Evolutionary conservation across 2,888 invertebrate species (phyloP).

Genomic region (Oligia fasciuncula): DNA sequence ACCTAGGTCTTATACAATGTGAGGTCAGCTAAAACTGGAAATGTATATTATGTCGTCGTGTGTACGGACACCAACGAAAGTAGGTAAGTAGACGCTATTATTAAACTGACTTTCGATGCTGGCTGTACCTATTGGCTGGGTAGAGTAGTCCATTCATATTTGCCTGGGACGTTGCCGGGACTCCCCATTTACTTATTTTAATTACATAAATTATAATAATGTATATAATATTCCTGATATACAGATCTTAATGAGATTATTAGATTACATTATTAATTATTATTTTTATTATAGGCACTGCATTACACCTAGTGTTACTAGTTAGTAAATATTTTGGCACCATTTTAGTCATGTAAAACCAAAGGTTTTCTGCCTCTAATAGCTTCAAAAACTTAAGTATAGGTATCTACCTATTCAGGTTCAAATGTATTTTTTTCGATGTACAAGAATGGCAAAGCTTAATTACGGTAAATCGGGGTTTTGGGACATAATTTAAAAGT

Average conservation of each 20-base stretch:
- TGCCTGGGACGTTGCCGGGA: background rate
- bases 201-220: constrained; percentile 50
- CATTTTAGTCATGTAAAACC: constrained; percentile 54
- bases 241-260: constrained; percentile 71
- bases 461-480: background rate
- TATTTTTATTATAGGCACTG: constrained; percentile 64
- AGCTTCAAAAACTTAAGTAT: constrained; percentile 45
- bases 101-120: background rate
- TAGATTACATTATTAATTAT: constrained; percentile 41
- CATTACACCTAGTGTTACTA: constrained; percentile 53
- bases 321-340: constrained; percentile 67
- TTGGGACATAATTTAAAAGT: background rate
- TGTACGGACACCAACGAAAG: background rate
- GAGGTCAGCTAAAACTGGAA: background rate
- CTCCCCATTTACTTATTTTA: constrained; percentile 11
- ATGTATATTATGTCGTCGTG: background rate
- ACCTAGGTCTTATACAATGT: background rate
- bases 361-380: constrained; percentile 57
- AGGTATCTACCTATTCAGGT: background rate
- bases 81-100: background rate
- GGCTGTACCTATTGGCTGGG: background rate
- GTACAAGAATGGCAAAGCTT: background rate
- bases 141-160: background rate
- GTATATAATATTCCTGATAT: constrained; percentile 61
- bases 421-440: constrained; percentile 3